phyloP scores from a whole-genome alignment of 92 coral and sea anemone genomes.

The Actinernus sp. region DNA sequence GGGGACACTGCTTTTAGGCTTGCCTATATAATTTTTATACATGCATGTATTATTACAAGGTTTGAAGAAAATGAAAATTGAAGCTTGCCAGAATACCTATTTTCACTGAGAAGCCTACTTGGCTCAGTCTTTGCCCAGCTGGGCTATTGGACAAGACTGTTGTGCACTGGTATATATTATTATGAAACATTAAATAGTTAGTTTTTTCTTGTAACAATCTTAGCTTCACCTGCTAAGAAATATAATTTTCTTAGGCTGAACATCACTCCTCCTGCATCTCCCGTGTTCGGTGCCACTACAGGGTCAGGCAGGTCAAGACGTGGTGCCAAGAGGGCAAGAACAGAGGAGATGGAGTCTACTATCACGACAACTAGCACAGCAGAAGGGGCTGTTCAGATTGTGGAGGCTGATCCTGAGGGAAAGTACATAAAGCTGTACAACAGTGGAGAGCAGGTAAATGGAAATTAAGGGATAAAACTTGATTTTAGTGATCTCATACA shows the following conservation, averaged over 20 bases:
- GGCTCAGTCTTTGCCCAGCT: too few relatives aligned
- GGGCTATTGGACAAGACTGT: too few relatives aligned
- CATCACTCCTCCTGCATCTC: constrained; percentile 95
- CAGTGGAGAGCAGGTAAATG: constrained; percentile 89
- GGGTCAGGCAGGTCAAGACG: constrained; percentile 13
- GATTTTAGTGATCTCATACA: not conserved
- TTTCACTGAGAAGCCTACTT: too few relatives aligned
- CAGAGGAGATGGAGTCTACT: constrained; percentile 87
- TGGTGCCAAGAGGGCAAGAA: constrained; percentile 76
- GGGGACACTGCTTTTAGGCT: too few relatives aligned
- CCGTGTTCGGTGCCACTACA: constrained; percentile 72
- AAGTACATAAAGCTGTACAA: constrained; percentile 85
- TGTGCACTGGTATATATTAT: too few relatives aligned
- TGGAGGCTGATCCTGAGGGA: constrained; percentile 82
- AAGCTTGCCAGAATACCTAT: too few relatives aligned
- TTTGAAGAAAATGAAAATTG: too few relatives aligned
- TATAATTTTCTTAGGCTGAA: constrained; percentile 57
- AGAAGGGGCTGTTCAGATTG: constrained; percentile 88
- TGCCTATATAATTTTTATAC: too few relatives aligned
- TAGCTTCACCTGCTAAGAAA: not conserved
- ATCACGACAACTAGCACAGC: constrained; percentile 85
- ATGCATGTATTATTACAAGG: too few relatives aligned
- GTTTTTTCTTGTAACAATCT: not conserved
- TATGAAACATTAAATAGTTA: too few relatives aligned
- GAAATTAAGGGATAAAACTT: not conserved